Percentiles rank a stretch among this genome's conserved stretches.
These are phyloP conservation scores for Hyppa rectilinea DNA, from an alignment of 2,888 invertebrate species.

Conservation along the genomic window DNA sequence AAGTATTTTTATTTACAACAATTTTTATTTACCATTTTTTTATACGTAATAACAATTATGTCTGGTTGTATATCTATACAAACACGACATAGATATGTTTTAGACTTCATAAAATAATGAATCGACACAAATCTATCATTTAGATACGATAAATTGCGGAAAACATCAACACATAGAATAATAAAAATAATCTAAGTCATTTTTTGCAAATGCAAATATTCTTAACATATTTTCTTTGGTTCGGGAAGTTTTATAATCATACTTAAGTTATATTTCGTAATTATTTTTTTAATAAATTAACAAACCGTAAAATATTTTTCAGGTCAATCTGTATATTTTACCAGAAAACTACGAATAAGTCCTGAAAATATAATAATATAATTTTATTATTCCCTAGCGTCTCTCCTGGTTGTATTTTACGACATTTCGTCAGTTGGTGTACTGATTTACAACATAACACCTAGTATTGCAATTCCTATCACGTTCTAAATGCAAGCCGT, in stretches of 20 bases:
- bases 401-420: conserved; percentile 14
- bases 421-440: conserved; percentile 47
- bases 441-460: conserved; percentile 57
- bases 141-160: conserved; percentile 22
- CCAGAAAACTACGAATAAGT: not conserved
- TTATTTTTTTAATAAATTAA: not conserved
- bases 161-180: conserved; percentile 37
- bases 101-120: conserved; percentile 75
- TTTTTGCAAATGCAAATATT: not conserved
- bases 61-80: conserved; percentile 77
- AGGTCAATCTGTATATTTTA: not conserved
- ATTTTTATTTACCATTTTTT: conserved; percentile 77
- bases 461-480: conserved; percentile 57
- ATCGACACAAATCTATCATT: conserved; percentile 55
- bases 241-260: not conserved
- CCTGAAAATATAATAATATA: conserved; percentile 10
- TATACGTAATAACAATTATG: conserved; percentile 77
- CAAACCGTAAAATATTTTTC: not conserved
- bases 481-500: conserved; percentile 66
- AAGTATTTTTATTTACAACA: conserved; percentile 78
- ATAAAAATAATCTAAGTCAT: conserved; percentile 12
- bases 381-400: conserved; percentile 9
- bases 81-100: conserved; percentile 88
- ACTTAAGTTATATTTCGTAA: not conserved
- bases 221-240: not conserved